phyloP scores from a whole-genome alignment of 2,113 vertebrate genomes.

The Hippopotamus amphibius region DNA sequence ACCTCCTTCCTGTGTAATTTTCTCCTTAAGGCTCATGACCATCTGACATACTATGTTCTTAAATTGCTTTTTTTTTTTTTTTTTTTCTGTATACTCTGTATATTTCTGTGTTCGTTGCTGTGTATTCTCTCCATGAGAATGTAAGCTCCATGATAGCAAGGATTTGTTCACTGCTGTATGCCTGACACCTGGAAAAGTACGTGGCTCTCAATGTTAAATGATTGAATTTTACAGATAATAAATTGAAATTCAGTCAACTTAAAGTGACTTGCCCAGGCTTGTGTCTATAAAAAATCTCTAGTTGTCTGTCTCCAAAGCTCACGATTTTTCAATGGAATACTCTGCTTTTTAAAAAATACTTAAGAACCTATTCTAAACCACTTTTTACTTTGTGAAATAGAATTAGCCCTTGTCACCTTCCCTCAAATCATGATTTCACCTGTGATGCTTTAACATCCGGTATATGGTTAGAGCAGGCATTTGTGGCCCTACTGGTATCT shows the following conservation, averaged over 20 bases:
- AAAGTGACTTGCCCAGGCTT: neutral
- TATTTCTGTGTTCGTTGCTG: neutral
- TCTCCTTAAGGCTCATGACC: neutral
- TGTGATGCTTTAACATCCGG: neutral
- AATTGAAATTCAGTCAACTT: slow-evolving; percentile 3
- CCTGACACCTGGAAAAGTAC: neutral
- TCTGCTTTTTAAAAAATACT: neutral
- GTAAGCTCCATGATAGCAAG: neutral
- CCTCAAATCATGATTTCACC: neutral
- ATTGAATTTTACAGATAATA: slow-evolving; percentile 12
- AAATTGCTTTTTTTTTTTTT: neutral
- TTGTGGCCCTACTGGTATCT: neutral
- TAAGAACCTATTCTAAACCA: neutral
- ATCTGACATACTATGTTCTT: neutral
- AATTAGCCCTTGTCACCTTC: neutral
- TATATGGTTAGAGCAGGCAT: neutral
- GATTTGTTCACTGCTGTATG: slow-evolving; percentile 13
- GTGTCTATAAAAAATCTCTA: neutral
- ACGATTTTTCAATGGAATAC: neutral
- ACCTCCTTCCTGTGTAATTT: neutral
- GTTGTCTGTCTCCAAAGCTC: neutral
- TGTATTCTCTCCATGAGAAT: neutral
- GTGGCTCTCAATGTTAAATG: neutral
- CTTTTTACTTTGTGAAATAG: neutral
- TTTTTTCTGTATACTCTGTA: neutral